phyloP scores from a whole-genome alignment of 2,113 vertebrate species.

The Melanotaenia duboulayi region DNA sequence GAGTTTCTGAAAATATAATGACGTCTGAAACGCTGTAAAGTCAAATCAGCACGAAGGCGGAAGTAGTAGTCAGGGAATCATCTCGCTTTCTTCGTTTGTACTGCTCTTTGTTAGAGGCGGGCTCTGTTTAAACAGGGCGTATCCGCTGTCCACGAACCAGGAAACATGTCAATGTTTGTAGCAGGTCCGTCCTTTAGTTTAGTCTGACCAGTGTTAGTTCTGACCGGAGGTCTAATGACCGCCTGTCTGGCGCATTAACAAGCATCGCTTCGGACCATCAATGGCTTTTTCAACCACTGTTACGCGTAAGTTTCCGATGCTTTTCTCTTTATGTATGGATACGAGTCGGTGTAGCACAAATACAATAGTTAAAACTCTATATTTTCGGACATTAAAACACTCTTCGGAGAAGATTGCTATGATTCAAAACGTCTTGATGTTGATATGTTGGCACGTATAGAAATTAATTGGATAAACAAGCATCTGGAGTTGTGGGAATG shows the following conservation, averaged over 20 bases:
- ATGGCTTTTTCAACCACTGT: conserved; percentile 28
- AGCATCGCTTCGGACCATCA: neutral
- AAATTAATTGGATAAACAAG: neutral
- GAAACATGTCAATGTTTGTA: conserved; percentile 38
- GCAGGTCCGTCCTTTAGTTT: neutral
- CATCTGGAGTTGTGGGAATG: neutral
- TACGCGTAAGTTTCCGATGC: conserved; percentile 38
- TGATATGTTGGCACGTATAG: neutral
- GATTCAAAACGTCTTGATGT: neutral
- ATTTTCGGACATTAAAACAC: neutral
- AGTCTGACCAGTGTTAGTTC: neutral
- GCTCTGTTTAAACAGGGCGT: conserved; percentile 55
- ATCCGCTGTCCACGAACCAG: conserved; percentile 36
- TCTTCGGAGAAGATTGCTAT: neutral
- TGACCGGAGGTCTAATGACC: neutral
- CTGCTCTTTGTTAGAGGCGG: conserved; percentile 14
- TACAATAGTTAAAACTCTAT: neutral
- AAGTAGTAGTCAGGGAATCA: neutral
- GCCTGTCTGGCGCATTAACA: neutral
- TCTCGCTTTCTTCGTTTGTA: neutral
- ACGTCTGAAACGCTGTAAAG: neutral
- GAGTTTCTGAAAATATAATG: neutral
- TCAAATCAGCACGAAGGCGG: neutral
- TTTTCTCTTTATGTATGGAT: too few species aligned
- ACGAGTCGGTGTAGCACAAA: neutral